Percentiles rank a stretch among this genome's conserved stretches.
These are phyloP conservation scores for Rynchops niger DNA, from an alignment of 2,113 vertebrate species.

Conservation along the genomic window DNA sequence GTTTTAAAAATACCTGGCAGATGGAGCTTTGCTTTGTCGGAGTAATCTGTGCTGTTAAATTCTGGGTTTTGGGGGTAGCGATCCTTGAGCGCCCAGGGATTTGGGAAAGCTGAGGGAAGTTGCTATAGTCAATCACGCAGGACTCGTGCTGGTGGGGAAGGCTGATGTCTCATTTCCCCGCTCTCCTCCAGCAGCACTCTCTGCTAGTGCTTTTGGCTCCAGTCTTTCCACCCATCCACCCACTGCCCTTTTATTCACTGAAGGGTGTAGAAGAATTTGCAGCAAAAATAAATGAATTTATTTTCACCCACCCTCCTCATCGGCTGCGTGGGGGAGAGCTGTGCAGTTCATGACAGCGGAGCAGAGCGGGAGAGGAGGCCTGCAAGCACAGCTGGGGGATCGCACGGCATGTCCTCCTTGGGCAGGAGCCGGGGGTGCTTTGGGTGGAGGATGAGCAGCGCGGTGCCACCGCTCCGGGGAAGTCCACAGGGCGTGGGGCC, in stretches of 20 bases:
- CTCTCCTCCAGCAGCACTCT: background rate
- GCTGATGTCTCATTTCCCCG: background rate
- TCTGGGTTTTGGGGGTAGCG: background rate
- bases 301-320: conserved; percentile 8
- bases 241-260: conserved; percentile 39
- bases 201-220: conserved; percentile 18
- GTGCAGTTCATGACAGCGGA: background rate
- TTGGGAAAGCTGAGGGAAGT: background rate
- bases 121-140: background rate
- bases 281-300: conserved; percentile 50
- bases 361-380: background rate
- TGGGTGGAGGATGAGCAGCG: rapidly evolving
- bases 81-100: rapidly evolving
- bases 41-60: background rate
- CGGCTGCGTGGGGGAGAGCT: background rate
- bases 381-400: background rate
- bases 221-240: conserved; percentile 47
- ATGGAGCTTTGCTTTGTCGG: background rate
- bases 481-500: rapidly evolving
- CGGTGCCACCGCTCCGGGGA: rapidly evolving
- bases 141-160: background rate
- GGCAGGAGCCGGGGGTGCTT: background rate
- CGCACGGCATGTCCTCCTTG: background rate
- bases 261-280: conserved; percentile 22
- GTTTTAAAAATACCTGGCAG: background rate